phyloP scores from a whole-genome alignment of 2,113 vertebrate genomes.

The Pitta sordida region DNA sequence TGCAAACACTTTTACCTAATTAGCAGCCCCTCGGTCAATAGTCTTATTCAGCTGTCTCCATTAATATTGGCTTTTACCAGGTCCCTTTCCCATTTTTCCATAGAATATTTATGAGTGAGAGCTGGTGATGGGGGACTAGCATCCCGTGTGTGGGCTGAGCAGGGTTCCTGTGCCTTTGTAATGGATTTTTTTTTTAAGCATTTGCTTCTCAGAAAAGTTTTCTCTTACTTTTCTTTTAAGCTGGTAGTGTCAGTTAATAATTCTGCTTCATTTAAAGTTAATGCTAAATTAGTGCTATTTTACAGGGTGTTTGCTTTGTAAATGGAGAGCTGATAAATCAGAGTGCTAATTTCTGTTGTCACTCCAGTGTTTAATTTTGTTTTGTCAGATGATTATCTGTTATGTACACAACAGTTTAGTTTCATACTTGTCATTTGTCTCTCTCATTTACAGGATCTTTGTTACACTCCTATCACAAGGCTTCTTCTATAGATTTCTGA shows the following conservation, averaged over 20 bases:
- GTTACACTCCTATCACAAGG: neutral
- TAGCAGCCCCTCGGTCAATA: constrained; percentile 4
- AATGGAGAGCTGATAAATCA: constrained; percentile 27
- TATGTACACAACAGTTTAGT: neutral
- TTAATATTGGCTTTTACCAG: neutral
- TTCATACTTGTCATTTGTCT: neutral
- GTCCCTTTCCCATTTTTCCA: constrained; percentile 10
- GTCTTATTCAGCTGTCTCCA: constrained; percentile 3
- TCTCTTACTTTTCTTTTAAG: neutral
- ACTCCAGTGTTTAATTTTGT: neutral
- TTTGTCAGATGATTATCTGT: constrained; percentile 26
- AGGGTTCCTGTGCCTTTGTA: neutral
- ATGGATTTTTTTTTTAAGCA: neutral
- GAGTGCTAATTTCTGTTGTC: constrained; percentile 21
- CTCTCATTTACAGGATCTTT: neutral
- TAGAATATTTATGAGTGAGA: constrained; percentile 8
- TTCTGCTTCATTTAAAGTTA: neutral
- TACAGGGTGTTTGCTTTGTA: constrained; percentile 22
- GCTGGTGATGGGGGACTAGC: neutral
- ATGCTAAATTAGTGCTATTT: constrained; percentile 15
- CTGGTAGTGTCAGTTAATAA: neutral
- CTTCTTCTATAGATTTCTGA: neutral
- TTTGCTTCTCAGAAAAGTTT: neutral
- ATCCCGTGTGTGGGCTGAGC: neutral
- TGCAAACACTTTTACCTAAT: constrained; percentile 29